Percentiles rank a stretch among this genome's conserved stretches.
These are phyloP conservation scores for Petrolisthes manimaculis DNA, from an alignment of 2,888 invertebrate species.

Conservation along the genomic window DNA sequence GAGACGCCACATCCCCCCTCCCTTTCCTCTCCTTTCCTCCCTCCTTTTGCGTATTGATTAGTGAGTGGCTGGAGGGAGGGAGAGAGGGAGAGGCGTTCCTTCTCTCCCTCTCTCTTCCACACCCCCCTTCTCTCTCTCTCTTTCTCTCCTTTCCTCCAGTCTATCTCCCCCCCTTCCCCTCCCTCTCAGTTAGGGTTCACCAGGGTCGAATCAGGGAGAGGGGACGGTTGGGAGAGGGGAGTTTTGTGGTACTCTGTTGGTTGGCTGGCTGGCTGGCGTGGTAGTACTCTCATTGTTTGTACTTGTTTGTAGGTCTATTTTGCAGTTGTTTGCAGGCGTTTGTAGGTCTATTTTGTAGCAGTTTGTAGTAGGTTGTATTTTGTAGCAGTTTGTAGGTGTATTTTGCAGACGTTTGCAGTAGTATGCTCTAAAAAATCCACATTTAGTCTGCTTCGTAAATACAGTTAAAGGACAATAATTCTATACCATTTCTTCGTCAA, in stretches of 20 bases:
- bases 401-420: no score
- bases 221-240: background rate
- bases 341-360: no score
- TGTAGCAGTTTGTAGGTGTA: no score
- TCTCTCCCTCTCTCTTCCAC: background rate
- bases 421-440: no score
- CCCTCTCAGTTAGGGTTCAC: slow-evolving; percentile 22
- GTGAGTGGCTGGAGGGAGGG: slow-evolving; percentile 8
- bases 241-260: no score
- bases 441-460: no score
- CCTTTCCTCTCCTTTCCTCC: background rate
- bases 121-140: slow-evolving; percentile 3
- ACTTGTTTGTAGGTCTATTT: no score
- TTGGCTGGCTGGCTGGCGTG: no score
- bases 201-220: slow-evolving; percentile 2
- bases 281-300: no score
- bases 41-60: slow-evolving; percentile 24
- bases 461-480: no score
- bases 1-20: background rate
- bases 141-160: background rate
- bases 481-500: background rate
- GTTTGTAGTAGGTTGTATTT: no score
- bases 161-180: background rate
- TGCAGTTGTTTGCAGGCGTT: no score
- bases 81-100: slow-evolving; percentile 21